These are phyloP conservation scores for Oenanthe melanoleuca DNA, from an alignment of 2,113 vertebrate genomes.

Conservation along the genomic window DNA sequence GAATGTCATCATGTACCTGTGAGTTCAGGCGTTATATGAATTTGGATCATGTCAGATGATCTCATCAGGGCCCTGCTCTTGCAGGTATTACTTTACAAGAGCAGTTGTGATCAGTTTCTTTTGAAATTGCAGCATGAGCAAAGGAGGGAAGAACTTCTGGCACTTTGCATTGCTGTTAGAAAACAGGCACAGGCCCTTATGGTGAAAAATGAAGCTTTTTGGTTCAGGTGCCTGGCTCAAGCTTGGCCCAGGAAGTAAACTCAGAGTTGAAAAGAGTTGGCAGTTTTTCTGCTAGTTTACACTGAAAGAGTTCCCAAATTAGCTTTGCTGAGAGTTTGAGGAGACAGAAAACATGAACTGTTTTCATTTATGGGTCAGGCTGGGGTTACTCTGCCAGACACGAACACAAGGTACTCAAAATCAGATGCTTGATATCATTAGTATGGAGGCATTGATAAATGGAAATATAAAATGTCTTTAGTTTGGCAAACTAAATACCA, in stretches of 20 bases:
- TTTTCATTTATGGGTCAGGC: not conserved
- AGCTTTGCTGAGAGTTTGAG: not conserved
- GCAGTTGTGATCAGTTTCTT: not conserved
- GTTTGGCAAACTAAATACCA: not conserved
- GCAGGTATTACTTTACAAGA: not conserved
- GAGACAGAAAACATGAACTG: constrained; percentile 8
- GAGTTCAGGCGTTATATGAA: not conserved
- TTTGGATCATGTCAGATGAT: not conserved
- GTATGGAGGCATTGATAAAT: not conserved
- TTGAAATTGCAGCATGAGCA: not conserved
- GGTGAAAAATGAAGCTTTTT: constrained; percentile 32
- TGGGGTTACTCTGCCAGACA: not conserved
- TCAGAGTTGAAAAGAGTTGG: not conserved
- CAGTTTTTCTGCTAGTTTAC: not conserved
- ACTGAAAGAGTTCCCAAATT: not conserved
- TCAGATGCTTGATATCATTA: not conserved
- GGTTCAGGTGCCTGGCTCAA: constrained; percentile 9
- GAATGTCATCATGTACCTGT: fast-evolving
- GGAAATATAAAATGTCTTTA: not conserved
- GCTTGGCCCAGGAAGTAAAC: not conserved
- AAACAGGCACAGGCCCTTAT: not conserved
- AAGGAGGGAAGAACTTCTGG: not conserved
- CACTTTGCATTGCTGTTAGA: not conserved
- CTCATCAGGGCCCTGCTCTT: not conserved
- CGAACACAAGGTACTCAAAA: not conserved